phyloP scores from a whole-genome alignment of 2,797 vertebrate species.

The Hyperoplus lanceolatus region DNA sequence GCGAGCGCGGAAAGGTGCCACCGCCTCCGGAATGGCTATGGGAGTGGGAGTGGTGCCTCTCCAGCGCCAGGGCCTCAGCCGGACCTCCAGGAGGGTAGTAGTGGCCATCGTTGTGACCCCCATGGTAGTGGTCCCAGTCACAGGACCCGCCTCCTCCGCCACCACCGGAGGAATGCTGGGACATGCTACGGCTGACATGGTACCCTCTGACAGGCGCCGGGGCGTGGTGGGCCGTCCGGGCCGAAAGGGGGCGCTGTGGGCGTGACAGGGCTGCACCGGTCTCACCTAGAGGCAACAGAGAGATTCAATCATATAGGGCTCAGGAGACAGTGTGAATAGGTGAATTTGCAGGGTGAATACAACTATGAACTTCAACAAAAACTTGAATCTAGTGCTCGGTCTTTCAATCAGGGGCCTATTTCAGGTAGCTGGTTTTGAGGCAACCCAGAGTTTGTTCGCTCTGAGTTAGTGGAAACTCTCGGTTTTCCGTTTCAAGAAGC shows the following conservation, averaged over 20 bases:
- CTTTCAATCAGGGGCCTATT: constrained; percentile 23
- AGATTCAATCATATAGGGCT: constrained; percentile 1
- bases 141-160: constrained; percentile 84
- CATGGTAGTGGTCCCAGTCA: constrained; percentile 89
- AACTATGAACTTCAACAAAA: constrained; percentile 34
- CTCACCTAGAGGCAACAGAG: constrained; percentile 83
- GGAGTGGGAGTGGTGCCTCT: constrained; percentile 81
- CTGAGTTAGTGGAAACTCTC: too few relatives aligned
- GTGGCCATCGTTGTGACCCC: constrained; percentile 84
- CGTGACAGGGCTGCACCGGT: constrained; percentile 87
- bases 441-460: too few relatives aligned
- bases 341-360: constrained; percentile 2
- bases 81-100: constrained; percentile 89
- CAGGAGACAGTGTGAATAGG: neutral
- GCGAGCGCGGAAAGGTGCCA: constrained; percentile 97
- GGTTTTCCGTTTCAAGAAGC: too few relatives aligned
- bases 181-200: constrained; percentile 96
- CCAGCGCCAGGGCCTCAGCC: constrained; percentile 86
- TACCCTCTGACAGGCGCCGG: constrained; percentile 93
- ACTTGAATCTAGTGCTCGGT: constrained; percentile 37
- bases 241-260: constrained; percentile 89
- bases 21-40: constrained; percentile 86
- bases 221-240: constrained; percentile 88
- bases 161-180: constrained; percentile 90
- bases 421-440: too few relatives aligned